These are phyloP conservation scores for Myiothlypis chrysogaster DNA, from an alignment of 2,797 vertebrate genomes.

Conservation along the genomic window DNA sequence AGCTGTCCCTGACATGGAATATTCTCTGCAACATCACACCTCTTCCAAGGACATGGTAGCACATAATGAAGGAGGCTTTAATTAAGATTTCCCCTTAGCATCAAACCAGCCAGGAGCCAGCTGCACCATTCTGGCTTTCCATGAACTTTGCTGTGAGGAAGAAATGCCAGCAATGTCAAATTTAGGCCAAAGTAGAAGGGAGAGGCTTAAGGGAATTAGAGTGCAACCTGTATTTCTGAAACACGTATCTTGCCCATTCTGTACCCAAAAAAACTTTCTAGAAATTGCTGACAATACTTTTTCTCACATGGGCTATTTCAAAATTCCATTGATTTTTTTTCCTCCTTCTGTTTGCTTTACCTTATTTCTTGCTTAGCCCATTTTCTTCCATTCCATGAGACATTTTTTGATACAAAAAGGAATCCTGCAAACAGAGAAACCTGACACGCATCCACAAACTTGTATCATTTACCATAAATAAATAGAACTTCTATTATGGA, in stretches of 20 bases:
- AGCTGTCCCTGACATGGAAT: neutral
- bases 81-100: neutral
- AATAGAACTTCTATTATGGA: fast-evolving
- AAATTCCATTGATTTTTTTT: neutral
- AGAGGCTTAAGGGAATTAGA: neutral
- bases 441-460: neutral
- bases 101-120: neutral
- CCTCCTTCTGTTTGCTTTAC: neutral
- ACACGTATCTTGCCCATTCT: neutral
- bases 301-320: neutral
- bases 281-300: neutral
- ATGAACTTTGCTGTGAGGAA: neutral
- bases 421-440: neutral
- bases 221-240: neutral
- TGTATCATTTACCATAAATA: neutral
- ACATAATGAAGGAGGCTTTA: neutral
- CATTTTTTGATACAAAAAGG: neutral
- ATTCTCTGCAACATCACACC: neutral
- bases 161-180: neutral
- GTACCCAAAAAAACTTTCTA: neutral
- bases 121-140: neutral
- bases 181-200: neutral
- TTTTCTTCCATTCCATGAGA: neutral
- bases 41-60: neutral
- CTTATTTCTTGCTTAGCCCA: neutral